phyloP scores from a whole-genome alignment of 2,797 vertebrate species.

The Melanotaenia pygmaea region DNA sequence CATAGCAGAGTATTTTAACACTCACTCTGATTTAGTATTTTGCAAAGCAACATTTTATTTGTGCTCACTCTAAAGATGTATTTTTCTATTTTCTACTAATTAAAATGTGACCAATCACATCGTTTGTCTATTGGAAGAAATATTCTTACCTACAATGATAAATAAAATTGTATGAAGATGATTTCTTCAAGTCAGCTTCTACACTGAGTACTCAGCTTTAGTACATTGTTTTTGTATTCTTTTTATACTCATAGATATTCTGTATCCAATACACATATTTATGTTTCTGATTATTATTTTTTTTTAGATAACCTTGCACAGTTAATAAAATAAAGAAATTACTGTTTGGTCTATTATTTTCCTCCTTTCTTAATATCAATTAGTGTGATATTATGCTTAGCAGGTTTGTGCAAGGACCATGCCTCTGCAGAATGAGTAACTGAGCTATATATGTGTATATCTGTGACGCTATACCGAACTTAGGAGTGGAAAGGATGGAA shows the following conservation, averaged over 20 bases:
- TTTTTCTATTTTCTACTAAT: conserved; percentile 44
- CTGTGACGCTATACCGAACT: too few relatives aligned
- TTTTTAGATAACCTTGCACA: too few relatives aligned
- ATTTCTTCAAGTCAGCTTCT: background rate
- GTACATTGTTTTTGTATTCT: background rate
- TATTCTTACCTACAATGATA: background rate
- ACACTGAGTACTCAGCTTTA: background rate
- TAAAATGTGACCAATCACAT: conserved; percentile 6
- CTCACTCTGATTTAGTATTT: conserved; percentile 37
- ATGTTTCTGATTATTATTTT: too few relatives aligned
- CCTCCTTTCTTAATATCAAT: background rate
- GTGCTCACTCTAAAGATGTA: conserved; percentile 10
- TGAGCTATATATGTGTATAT: too few relatives aligned
- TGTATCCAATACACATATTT: background rate
- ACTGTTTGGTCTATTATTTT: too few relatives aligned
- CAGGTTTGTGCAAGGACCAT: too few relatives aligned
- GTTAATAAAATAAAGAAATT: too few relatives aligned
- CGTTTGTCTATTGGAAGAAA: background rate
- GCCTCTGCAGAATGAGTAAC: too few relatives aligned
- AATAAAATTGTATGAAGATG: background rate
- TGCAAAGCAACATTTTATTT: conserved; percentile 25
- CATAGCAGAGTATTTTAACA: conserved; percentile 43
- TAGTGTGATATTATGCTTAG: too few relatives aligned
- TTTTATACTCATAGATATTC: background rate
- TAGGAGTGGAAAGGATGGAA: too few relatives aligned